Base-by-base conservation (phyloP, 2,888 invertebrate species). In the Standfussiana lucernea region DNA sequence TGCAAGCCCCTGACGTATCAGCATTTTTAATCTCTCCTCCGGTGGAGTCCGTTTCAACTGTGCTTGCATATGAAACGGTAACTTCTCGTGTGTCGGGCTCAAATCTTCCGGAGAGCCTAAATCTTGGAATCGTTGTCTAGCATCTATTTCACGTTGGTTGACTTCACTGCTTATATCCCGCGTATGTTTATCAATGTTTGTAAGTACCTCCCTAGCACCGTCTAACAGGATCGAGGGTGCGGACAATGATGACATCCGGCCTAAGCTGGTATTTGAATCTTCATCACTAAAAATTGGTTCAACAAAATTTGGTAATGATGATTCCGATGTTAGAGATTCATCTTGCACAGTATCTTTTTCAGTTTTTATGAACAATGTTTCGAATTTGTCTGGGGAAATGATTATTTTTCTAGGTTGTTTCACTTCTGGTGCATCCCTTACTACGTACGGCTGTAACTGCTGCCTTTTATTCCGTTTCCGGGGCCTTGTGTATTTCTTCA, bases 1-100 rank as follows among this genome's bases (percentile, higher is more conserved):
- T 0, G 91, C 89, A 13, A 89, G 86, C 0, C 92, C 91, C 84
- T 95, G 96, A n/a, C 92, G 90, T 11, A 89, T 73, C 2, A 93
- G 24, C 37, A 95, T 65, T n/a, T 92, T 93, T 0, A 81, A 86
- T 3, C 87, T 4, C 90, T 89, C 5, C 70, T 84, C 0, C 13
- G 75, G 47, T 0, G 81, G 79, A 0, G 71, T 42, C 6, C 3
- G 47, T 4, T 3, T 68, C 15, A 65, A 77, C 13, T 56, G 0
- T 82, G 88, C 84, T 10, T 83, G 50, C 42, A 45, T 59, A 21
- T n/a, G 45, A n/a, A 86, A 67, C 0, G 61, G 61, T 32, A 82
- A 13, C 0, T 32, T 42, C 18, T 72, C 71, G 10, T 45, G 62
- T 0, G 24, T 24, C 4, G 56, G 68, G 15, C 64, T 61, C 24